These are phyloP conservation scores for Oscheius sp. DNA, from an alignment of 1,140 invertebrate species.

Conservation along the genomic window DNA sequence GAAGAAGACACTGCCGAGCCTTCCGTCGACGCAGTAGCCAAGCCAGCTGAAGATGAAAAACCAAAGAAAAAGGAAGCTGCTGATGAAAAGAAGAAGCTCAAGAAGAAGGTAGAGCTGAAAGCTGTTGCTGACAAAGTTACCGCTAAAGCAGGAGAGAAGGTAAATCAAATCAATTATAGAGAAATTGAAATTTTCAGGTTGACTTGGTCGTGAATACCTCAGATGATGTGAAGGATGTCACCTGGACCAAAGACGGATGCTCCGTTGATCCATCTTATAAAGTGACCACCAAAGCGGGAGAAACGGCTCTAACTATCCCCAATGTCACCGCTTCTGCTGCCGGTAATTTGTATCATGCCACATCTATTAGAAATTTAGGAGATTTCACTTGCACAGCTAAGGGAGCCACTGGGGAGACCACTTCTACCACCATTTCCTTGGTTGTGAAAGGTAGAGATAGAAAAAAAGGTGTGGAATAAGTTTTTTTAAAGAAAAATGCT, in stretches of 20 bases:
- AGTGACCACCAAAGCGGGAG: not conserved
- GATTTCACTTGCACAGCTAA: slow-evolving; percentile 28
- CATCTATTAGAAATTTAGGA: not conserved
- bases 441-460: slow-evolving; percentile 8
- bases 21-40: no score
- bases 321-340: slow-evolving; percentile 10
- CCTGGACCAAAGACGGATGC: slow-evolving; percentile 35
- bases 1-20: no score
- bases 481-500: slow-evolving; percentile 4
- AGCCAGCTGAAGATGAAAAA: slow-evolving; percentile 22
- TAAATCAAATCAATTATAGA: not conserved
- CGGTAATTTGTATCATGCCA: not conserved
- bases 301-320: slow-evolving; percentile 13
- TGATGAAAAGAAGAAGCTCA: slow-evolving; percentile 1
- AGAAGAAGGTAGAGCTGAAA: slow-evolving; percentile 17
- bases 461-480: not conserved
- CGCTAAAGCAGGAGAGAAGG: slow-evolving; percentile 13
- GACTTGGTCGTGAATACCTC: not conserved
- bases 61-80: slow-evolving; percentile 3
- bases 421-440: not conserved
- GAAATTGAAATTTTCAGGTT: not conserved
- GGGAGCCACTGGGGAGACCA: not conserved
- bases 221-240: not conserved
- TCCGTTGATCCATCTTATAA: slow-evolving; percentile 31
- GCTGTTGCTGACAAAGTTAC: not conserved